Percentiles rank a stretch among this genome's conserved stretches.
These are phyloP conservation scores for Neolamprologus cancellatus DNA, from an alignment of 2,113 vertebrate species.

Conservation along the genomic window DNA sequence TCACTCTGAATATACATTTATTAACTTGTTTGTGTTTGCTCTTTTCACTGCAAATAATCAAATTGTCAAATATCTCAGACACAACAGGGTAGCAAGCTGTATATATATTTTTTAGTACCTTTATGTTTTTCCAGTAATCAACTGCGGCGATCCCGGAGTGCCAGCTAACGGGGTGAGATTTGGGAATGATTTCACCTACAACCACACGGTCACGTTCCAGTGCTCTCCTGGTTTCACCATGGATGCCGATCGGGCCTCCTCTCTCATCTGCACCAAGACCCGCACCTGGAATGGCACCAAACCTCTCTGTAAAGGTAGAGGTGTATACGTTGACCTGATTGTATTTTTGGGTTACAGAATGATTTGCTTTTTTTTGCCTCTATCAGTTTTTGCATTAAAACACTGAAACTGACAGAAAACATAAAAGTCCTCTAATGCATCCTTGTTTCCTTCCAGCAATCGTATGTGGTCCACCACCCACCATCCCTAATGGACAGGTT, in stretches of 20 bases:
- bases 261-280: conserved; percentile 90
- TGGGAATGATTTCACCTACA: conserved; percentile 87
- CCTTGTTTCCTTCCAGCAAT: conserved; percentile 73
- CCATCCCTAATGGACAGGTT: conserved; percentile 87
- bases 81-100: not conserved
- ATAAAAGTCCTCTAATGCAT: not conserved
- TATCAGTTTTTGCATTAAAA: not conserved
- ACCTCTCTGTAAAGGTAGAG: conserved; percentile 86
- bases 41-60: not conserved
- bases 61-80: not conserved
- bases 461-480: conserved; percentile 79
- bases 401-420: not conserved
- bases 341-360: not conserved
- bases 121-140: conserved; percentile 78
- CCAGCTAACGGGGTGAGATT: conserved; percentile 87
- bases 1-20: not conserved
- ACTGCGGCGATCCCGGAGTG: conserved; percentile 91
- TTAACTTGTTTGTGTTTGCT: not conserved
- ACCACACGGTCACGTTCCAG: conserved; percentile 80
- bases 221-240: conserved; percentile 88
- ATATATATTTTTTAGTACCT: not conserved
- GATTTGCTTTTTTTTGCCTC: not conserved
- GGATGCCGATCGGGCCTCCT: conserved; percentile 84
- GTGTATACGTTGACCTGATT: not conserved
- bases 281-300: conserved; percentile 94